These are phyloP conservation scores for Mandrillus leucophaeus DNA, from an alignment of 2,113 vertebrate genomes.

Conservation along the genomic window DNA sequence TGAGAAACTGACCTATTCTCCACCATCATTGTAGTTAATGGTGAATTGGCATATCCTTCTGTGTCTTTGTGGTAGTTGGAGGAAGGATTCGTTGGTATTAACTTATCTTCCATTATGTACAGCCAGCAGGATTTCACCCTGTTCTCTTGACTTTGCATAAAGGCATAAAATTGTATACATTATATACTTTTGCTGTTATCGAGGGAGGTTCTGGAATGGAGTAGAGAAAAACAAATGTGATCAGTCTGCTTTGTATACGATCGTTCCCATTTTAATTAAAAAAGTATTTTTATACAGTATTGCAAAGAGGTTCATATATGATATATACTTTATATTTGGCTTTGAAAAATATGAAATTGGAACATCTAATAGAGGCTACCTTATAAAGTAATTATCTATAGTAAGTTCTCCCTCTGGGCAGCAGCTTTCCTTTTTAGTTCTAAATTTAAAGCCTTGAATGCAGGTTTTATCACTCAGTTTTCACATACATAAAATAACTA, in stretches of 20 bases:
- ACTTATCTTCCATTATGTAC: background rate
- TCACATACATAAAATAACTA: background rate
- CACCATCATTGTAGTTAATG: background rate
- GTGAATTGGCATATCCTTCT: fast-evolving
- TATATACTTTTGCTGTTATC: background rate
- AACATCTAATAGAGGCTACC: background rate
- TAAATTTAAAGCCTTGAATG: background rate
- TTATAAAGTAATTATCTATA: background rate
- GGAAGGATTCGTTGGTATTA: background rate
- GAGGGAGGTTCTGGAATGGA: background rate
- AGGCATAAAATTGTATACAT: background rate
- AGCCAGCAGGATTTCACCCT: background rate
- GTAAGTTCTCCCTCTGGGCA: fast-evolving
- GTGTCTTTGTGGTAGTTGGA: background rate
- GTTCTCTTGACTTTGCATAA: background rate
- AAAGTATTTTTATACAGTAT: background rate
- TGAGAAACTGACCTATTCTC: background rate
- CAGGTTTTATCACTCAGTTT: background rate
- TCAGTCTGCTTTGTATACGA: background rate
- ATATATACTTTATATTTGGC: slow-evolving; percentile 11
- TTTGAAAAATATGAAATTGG: slow-evolving; percentile 53
- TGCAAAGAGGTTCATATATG: background rate
- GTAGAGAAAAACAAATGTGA: background rate
- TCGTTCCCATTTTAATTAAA: background rate
- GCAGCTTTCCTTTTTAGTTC: background rate